Evolutionary conservation across 2,113 vertebrate genomes (phyloP).

Genomic region (Spheniscus mendiculus): DNA sequence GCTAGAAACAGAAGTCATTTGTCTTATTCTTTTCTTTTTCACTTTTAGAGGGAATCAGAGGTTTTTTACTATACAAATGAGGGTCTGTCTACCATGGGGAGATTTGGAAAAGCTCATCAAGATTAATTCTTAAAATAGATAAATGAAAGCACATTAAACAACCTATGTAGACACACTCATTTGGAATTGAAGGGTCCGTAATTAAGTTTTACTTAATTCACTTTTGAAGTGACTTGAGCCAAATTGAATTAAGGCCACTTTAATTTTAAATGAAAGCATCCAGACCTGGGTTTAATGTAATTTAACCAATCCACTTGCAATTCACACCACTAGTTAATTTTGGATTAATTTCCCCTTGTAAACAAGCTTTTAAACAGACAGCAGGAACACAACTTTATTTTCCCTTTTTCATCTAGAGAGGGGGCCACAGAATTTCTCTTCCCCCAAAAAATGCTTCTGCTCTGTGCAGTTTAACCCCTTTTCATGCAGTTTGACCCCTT

Average conservation of each 20-base stretch:
- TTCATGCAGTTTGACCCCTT: background rate
- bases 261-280: constrained; percentile 59
- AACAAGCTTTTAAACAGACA: background rate
- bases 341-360: constrained; percentile 42
- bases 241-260: constrained; percentile 66
- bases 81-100: background rate
- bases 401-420: background rate
- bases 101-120: background rate
- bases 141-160: constrained; percentile 54
- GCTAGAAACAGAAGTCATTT: background rate
- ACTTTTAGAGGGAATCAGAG: background rate
- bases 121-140: constrained; percentile 38
- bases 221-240: constrained; percentile 58
- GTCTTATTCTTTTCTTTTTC: background rate
- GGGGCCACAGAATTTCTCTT: background rate
- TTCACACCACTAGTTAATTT: constrained; percentile 63
- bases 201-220: constrained; percentile 65
- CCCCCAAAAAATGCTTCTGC: background rate
- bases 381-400: background rate
- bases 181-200: constrained; percentile 39
- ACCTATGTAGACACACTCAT: constrained; percentile 40
- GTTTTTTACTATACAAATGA: background rate
- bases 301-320: constrained; percentile 62
- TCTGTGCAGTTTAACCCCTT: background rate
- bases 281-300: constrained; percentile 35